Percentiles rank a stretch among this genome's conserved stretches.
Conservation (phyloP, 92 coral and sea anemone genomes). For the Plumapathes pennacea region DNA sequence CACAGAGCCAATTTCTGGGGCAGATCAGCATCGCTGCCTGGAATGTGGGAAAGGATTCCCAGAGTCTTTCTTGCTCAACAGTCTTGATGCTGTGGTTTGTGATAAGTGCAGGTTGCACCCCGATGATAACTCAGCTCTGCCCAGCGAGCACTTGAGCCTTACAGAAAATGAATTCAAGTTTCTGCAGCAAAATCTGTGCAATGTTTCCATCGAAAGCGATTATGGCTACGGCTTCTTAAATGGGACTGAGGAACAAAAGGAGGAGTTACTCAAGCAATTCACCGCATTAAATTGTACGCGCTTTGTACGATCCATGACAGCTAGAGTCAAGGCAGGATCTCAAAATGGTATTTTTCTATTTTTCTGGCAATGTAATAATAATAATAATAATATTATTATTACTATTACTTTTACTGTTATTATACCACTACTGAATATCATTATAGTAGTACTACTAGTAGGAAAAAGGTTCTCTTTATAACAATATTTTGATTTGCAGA, state of each 20-base stretch:
- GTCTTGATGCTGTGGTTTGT: slow-evolving; percentile 79
- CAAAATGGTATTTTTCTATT: slow-evolving; percentile 1
- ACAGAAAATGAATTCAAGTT: too few species aligned
- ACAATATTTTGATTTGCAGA: too few species aligned
- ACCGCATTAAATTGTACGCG: slow-evolving; percentile 1
- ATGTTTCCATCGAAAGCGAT: slow-evolving; percentile 1
- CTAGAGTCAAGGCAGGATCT: not conserved
- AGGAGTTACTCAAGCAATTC: slow-evolving; percentile 11
- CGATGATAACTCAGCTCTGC: too few species aligned
- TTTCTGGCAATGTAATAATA: too few species aligned
- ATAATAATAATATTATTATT: too few species aligned
- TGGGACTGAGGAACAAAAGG: slow-evolving; percentile 19
- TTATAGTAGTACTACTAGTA: too few species aligned
- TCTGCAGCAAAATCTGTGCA: too few species aligned
- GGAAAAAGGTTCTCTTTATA: too few species aligned
- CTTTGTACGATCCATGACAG: slow-evolving; percentile 13
- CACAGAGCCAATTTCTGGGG: slow-evolving; percentile 80
- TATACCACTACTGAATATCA: too few species aligned
- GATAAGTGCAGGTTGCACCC: slow-evolving; percentile 98
- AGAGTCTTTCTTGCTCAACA: slow-evolving; percentile 76
- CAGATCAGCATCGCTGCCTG: slow-evolving; percentile 52
- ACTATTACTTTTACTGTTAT: too few species aligned
- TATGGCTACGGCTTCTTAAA: slow-evolving; percentile 14
- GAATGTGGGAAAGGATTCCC: slow-evolving; percentile 85
- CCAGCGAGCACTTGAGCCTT: too few species aligned